Conservation (phyloP, 2,113 vertebrate species). For the Otocyon megalotis region DNA sequence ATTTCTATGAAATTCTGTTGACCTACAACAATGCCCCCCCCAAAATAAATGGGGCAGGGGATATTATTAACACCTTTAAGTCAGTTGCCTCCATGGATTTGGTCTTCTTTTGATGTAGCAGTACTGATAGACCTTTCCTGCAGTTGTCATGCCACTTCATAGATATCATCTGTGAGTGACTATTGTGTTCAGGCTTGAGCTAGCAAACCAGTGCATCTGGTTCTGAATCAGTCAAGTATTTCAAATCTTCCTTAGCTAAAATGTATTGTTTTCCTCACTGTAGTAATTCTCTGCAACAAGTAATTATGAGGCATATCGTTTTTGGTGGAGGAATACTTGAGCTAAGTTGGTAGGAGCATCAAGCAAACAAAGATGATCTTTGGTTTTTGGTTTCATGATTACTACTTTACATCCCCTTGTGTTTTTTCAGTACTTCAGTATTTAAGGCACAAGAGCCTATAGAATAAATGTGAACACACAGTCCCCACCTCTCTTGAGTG, state of each 20-base stretch:
- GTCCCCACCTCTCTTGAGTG: background rate
- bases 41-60: background rate
- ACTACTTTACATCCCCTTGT: background rate
- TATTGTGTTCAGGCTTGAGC: background rate
- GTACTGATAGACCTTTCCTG: conserved; percentile 2
- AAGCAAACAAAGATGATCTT: conserved; percentile 19
- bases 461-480: background rate
- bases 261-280: background rate
- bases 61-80: background rate
- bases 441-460: background rate
- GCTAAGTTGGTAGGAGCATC: conserved; percentile 15
- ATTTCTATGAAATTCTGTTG: conserved; percentile 66
- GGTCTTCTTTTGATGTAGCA: conserved; percentile 42
- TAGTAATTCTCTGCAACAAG: conserved; percentile 22
- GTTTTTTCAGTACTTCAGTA: background rate
- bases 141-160: background rate
- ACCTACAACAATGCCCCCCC: background rate
- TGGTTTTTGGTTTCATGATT: background rate
- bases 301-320: background rate
- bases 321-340: conserved; percentile 35
- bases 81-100: background rate
- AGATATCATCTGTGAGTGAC: conserved; percentile 50
- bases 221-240: background rate
- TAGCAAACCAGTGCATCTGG: background rate
- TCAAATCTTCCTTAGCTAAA: conserved; percentile 22